Conservation (phyloP, 2,888 invertebrate species). For the Pogonocherus hispidulus region DNA sequence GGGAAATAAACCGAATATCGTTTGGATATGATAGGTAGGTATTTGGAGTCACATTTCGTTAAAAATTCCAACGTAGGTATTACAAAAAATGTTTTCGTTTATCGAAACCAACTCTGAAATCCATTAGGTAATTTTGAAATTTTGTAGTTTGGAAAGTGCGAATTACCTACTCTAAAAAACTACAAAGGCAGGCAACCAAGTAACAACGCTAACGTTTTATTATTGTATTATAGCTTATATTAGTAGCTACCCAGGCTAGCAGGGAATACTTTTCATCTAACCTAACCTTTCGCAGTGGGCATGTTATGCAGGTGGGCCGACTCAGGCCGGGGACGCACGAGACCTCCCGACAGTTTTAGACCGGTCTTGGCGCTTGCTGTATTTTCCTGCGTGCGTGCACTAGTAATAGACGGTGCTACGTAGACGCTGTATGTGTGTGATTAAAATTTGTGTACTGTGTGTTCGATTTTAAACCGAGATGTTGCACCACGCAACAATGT, state of each 20-base stretch:
- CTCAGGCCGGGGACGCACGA: slow-evolving; percentile 64
- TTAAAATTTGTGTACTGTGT: slow-evolving; percentile 47
- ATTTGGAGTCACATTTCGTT: slow-evolving; percentile 20
- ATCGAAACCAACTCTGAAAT: slow-evolving; percentile 41
- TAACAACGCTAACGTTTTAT: slow-evolving; percentile 35
- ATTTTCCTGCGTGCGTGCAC: slow-evolving; percentile 55
- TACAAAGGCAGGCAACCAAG: slow-evolving; percentile 32
- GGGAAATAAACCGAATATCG: background rate
- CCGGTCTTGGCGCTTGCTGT: slow-evolving; percentile 63
- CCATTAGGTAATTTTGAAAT: slow-evolving; percentile 43
- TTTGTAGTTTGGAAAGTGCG: slow-evolving; percentile 35
- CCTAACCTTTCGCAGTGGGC: slow-evolving; percentile 66
- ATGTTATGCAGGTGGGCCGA: slow-evolving; percentile 72
- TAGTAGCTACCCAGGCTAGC: slow-evolving; percentile 35
- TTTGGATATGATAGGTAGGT: background rate
- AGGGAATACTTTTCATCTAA: slow-evolving; percentile 50
- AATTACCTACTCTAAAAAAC: slow-evolving; percentile 5
- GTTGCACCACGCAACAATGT: slow-evolving; percentile 68
- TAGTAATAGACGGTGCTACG: slow-evolving; percentile 49
- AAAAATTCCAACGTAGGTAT: slow-evolving; percentile 14
- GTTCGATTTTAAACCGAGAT: slow-evolving; percentile 58
- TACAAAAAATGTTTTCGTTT: slow-evolving; percentile 33
- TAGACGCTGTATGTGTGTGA: slow-evolving; percentile 45
- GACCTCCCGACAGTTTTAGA: slow-evolving; percentile 60
- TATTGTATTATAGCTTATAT: slow-evolving; percentile 27